These are phyloP conservation scores for Eumacrocentrus americanus DNA, from an alignment of 2,888 invertebrate genomes.

Conservation along the genomic window DNA sequence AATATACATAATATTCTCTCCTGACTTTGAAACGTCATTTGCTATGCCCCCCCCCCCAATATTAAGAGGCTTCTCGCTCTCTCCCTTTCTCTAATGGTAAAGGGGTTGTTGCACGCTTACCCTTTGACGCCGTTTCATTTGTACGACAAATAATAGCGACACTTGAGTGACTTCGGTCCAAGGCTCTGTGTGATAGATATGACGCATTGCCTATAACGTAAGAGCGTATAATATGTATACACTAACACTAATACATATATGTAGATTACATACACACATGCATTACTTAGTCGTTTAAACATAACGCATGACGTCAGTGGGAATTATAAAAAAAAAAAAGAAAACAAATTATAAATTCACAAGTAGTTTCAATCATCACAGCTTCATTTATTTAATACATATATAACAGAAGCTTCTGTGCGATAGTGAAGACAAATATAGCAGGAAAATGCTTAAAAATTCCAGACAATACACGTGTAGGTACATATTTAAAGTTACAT, in stretches of 20 bases:
- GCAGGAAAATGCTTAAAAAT: background rate
- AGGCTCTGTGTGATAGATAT: background rate
- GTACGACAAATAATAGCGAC: background rate
- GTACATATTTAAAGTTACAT: background rate
- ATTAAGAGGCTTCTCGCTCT: slow-evolving; percentile 27
- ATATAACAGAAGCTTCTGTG: no score
- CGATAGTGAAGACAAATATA: background rate
- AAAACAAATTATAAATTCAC: background rate
- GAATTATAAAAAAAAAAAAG: background rate
- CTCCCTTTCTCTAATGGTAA: background rate
- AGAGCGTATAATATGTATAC: background rate
- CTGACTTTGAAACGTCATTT: background rate
- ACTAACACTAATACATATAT: background rate
- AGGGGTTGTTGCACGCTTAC: slow-evolving; percentile 19
- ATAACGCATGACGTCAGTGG: background rate
- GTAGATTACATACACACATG: background rate
- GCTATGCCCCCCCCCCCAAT: slow-evolving; percentile 8
- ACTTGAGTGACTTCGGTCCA: background rate
- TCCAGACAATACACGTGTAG: background rate
- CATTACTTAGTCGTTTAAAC: no score
- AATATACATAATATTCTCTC: background rate
- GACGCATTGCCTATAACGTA: slow-evolving; percentile 2
- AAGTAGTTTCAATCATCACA: no score
- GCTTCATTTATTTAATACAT: no score
- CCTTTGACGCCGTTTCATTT: slow-evolving; percentile 31